Conservation (phyloP, 2,113 vertebrate species). For the Anolis sagrei region DNA sequence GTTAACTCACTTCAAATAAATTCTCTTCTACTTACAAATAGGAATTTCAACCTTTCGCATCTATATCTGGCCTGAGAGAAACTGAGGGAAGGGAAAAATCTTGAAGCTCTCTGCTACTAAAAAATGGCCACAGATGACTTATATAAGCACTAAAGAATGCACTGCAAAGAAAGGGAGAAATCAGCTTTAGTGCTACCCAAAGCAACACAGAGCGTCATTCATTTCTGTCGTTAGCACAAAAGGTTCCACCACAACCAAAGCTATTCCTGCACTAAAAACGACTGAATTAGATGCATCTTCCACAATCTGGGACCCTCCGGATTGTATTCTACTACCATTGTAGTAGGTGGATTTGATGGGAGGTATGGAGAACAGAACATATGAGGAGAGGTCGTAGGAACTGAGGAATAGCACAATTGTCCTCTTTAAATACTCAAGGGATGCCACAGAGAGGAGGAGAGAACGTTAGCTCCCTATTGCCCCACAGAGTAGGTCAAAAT, state of each 20-base stretch:
- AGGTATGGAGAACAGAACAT: neutral
- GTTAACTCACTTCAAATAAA: neutral
- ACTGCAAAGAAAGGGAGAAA: neutral
- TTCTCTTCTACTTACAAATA: neutral
- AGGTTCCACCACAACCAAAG: neutral
- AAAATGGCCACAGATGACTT: conserved; percentile 1
- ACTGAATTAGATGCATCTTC: neutral
- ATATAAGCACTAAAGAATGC: neutral
- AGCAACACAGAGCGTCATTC: neutral
- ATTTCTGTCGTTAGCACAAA: neutral
- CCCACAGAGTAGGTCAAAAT: too few species aligned
- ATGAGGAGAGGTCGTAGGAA: too few species aligned
- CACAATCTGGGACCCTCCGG: neutral
- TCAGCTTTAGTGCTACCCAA: neutral
- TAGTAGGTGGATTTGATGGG: neutral
- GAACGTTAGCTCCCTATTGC: too few species aligned
- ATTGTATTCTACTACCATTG: neutral
- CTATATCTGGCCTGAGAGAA: conserved; percentile 1
- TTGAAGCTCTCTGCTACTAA: neutral
- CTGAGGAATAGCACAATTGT: too few species aligned
- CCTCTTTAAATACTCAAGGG: too few species aligned
- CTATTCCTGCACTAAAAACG: neutral
- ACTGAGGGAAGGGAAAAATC: neutral
- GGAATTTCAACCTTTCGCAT: conserved; percentile 14
- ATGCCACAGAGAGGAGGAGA: too few species aligned